Base-by-base conservation (phyloP, 2,113 vertebrate genomes). In the Xiphorhynchus elegans region DNA sequence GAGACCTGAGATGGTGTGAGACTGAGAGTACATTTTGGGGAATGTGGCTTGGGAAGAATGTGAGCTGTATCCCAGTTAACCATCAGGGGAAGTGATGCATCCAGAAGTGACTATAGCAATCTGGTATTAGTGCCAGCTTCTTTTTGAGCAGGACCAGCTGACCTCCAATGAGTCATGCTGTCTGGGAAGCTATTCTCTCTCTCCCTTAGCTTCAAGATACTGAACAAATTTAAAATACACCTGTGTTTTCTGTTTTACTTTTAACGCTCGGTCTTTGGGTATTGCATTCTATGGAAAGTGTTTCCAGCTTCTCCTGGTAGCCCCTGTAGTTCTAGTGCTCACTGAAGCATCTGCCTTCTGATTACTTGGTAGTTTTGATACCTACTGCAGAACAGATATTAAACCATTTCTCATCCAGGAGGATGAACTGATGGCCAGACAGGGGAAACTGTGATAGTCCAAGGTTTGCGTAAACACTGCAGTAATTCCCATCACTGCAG, bases 41-140 rank as follows among this genome's bases (percentile, higher is more conserved):
- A 69, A 53, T 0, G 0, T 39, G 49, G 26, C 26, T 85, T 26
- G 29, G 62, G 63, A 47, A 39, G 35, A 60, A 37, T 0, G 0
- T 15, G 29, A 86, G 13, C 29, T 2, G 0, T 10, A 13, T 40
- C 37, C 17, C 8, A 25, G 64, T 4, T 53, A 44, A 69, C 13
- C 59, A 25, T 40, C 24, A 62, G 21, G 16, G 42, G 24, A 78
- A 58, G 17, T 0, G 1, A 10, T 28, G 28, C 17, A 28, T 55
- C 29, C 70, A 58, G 25, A 37, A 67, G 25, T 17, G 37, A 11
- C 23, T 29, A 0, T 28, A 39, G 10, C 2, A 24, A 6, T 5
- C 11, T 0, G 1, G 3, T 35, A 7, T 33, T 31, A 24, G 18
- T 20, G 21, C 14, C 55, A 46, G 11, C 17, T 6, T 56, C 33